Evolutionary conservation across 1,140 invertebrate genomes (phyloP), one percentile per base, ranked within the genome.

Genomic region (Lepidostoma basale): DNA sequence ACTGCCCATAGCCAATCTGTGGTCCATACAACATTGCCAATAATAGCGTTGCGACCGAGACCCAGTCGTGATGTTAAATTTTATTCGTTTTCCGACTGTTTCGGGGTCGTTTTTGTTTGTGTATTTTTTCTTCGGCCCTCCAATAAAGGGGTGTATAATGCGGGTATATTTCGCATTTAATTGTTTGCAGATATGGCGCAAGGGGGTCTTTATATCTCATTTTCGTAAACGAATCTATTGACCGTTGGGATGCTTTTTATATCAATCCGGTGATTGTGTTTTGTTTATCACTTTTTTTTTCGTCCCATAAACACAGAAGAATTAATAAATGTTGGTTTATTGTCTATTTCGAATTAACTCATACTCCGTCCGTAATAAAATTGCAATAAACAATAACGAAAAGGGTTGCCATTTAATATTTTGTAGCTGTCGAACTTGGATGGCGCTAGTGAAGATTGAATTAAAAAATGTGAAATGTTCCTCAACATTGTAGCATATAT

Each of bases 41-140:
- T 62, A 47, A 62, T 28, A 18, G 40, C 40, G 5, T 10, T 18
- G 44, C 30, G 62, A 54, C 62, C 67, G 59, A 39, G 36, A 40
- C 44, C 44, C 40, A 23, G 45, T 52, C 60, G 26, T 66, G 60
- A 54, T 63, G 58, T 70, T 70, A 70, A 60, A 70, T 70, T 70
- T 70, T 70, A 70, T 70, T 39, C 49, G 56, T 45, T 66, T 64
- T 59, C 68, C 18, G 30, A 45, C 33, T 33, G 49, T 63, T 69
- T 25, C 20, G n/a, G 33, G 33, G 18, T 33, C 49, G 56, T 64
- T 62, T 56, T 56, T 56, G 52, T 56, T 62, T 67, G 52, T 30
- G 52, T 54, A 45, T 62, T 62, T 44, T 62, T 62, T 62, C 44
- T 62, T 30, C 40, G 9, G 10, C 59, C 42, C 59, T 47, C 36